A percentile compares a stretch with the other conserved stretches of the same genome.
Evolutionary conservation across 2,113 vertebrate genomes (phyloP).

Genomic region (Acrocephalus arundinaceus): DNA sequence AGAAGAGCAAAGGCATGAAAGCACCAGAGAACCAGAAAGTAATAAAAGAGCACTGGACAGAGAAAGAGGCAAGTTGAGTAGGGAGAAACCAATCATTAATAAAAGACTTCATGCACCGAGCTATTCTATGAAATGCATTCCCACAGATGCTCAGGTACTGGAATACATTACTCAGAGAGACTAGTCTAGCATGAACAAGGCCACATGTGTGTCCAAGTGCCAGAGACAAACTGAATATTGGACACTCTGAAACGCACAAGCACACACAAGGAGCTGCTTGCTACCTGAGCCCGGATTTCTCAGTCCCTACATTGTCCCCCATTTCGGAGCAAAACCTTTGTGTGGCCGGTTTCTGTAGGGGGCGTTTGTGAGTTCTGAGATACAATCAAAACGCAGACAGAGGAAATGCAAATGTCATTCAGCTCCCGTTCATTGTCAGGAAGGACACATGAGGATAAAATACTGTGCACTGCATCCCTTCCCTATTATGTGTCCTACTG

Average conservation of each 20-base stretch:
- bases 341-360: slow-evolving; percentile 71
- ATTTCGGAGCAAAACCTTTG: slow-evolving; percentile 68
- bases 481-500: slow-evolving; percentile 46
- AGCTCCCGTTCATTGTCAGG: slow-evolving; percentile 77
- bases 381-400: slow-evolving; percentile 65
- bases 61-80: not conserved
- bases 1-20: slow-evolving; percentile 46
- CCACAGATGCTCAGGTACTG: slow-evolving; percentile 26
- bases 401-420: slow-evolving; percentile 78
- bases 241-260: not conserved
- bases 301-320: slow-evolving; percentile 37
- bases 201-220: not conserved
- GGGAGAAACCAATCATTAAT: not conserved
- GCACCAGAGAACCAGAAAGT: slow-evolving; percentile 29
- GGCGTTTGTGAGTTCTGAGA: slow-evolving; percentile 49
- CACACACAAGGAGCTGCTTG: not conserved
- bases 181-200: slow-evolving; percentile 3
- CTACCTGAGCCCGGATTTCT: slow-evolving; percentile 54
- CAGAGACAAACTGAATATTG: not conserved
- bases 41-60: not conserved
- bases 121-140: not conserved
- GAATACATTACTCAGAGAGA: slow-evolving; percentile 9
- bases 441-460: slow-evolving; percentile 74
- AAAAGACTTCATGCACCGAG: not conserved
- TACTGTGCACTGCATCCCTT: slow-evolving; percentile 42